A percentile compares a stretch with the other conserved stretches of the same genome.
phyloP scores from a whole-genome alignment of 2,113 vertebrate genomes.

The Protomyctophum bolini region DNA sequence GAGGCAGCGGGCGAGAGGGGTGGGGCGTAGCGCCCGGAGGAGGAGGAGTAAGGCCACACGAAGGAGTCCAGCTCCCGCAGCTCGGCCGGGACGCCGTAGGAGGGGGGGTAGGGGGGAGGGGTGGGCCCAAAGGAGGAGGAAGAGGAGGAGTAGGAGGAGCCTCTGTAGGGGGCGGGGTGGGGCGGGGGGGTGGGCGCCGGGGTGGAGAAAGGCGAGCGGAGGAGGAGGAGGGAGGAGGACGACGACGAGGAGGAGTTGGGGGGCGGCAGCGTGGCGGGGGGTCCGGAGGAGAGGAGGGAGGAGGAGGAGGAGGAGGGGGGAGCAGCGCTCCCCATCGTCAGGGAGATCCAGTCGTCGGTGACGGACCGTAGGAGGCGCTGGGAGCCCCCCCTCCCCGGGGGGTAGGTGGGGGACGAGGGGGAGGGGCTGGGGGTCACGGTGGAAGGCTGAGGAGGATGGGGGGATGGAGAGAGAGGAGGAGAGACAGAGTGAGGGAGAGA shows the following conservation, averaged over 20 bases:
- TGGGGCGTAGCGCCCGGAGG: conserved; percentile 3
- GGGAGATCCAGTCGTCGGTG: conserved; percentile 68
- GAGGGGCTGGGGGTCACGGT: conserved; percentile 51
- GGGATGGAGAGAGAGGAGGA: background rate
- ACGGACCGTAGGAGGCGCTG: conserved; percentile 58
- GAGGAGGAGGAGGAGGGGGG: conserved; percentile 63
- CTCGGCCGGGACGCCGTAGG: conserved; percentile 72
- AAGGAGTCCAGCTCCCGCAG: conserved; percentile 73
- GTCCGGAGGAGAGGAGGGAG: conserved; percentile 57
- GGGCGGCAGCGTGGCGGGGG: conserved; percentile 56
- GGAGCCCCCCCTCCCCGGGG: conserved; percentile 45
- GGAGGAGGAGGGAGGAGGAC: conserved; percentile 64
- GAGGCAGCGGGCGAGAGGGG: conserved; percentile 27
- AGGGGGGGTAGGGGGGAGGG: conserved; percentile 59
- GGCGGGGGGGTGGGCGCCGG: conserved; percentile 51
- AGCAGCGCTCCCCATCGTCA: conserved; percentile 45
- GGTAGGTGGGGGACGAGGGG: conserved; percentile 59
- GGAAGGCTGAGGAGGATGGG: conserved; percentile 22
- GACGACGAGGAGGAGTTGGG: conserved; percentile 54
- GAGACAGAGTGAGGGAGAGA: conserved; percentile 25
- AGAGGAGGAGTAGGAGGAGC: conserved; percentile 49
- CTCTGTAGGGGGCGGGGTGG: conserved; percentile 43
- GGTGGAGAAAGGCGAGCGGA: conserved; percentile 55
- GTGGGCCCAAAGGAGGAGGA: conserved; percentile 50
- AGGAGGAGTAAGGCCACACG: conserved; percentile 54